A percentile compares a stretch with the other conserved stretches of the same genome.
phyloP scores from a whole-genome alignment of 2,888 invertebrate genomes.

The Neria commutata region DNA sequence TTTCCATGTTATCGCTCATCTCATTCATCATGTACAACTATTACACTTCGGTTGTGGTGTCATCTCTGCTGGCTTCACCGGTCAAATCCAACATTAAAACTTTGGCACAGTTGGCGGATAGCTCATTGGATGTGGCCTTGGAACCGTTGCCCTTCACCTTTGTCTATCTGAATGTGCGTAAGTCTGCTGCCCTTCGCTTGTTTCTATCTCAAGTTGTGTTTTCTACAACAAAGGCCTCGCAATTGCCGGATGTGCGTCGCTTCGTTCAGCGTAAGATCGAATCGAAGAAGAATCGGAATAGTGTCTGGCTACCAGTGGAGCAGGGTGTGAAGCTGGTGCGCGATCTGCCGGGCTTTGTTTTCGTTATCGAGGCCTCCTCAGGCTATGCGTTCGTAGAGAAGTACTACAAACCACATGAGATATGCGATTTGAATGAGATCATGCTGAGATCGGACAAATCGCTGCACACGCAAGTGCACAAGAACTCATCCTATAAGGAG shows the following conservation, averaged over 20 bases:
- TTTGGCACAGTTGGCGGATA: conserved; percentile 64
- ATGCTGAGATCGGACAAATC: conserved; percentile 43
- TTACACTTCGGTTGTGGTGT: conserved; percentile 70
- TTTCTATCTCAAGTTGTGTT: not conserved
- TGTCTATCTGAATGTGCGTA: conserved; percentile 48
- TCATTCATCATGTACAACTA: conserved; percentile 67
- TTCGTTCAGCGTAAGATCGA: conserved; percentile 46
- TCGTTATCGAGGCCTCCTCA: conserved; percentile 48
- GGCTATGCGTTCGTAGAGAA: conserved; percentile 47
- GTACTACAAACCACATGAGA: conserved; percentile 52
- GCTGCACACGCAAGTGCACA: conserved; percentile 40
- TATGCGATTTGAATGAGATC: conserved; percentile 59
- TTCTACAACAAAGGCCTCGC: conserved; percentile 34
- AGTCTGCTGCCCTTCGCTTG: not conserved
- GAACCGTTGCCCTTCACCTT: conserved; percentile 61
- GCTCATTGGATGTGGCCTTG: conserved; percentile 65
- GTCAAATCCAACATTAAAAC: conserved; percentile 64
- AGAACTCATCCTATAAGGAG: conserved; percentile 53
- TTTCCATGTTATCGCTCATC: conserved; percentile 48
- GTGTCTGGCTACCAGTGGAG: conserved; percentile 41
- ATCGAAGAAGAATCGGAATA: conserved; percentile 34
- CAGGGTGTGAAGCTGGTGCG: conserved; percentile 48
- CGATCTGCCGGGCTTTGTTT: conserved; percentile 52
- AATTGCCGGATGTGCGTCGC: conserved; percentile 41
- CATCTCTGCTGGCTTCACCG: conserved; percentile 67